Percentiles rank a stretch among this genome's conserved stretches.
Evolutionary conservation across 2,113 vertebrate species (phyloP).

Genomic region (Camelus bactrianus): DNA sequence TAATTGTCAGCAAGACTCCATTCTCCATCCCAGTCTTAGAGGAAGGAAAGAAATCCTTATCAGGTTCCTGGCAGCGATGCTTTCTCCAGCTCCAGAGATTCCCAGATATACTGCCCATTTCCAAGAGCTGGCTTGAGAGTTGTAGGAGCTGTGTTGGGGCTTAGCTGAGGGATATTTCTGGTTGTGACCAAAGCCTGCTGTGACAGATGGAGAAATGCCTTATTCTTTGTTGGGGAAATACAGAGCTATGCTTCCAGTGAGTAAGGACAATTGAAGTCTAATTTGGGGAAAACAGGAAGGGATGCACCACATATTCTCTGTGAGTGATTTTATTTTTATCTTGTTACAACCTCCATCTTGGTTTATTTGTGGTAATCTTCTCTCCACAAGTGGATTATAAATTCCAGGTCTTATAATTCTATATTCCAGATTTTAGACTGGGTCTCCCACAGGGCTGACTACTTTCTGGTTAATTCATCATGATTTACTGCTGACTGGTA

Average conservation of each 20-base stretch:
- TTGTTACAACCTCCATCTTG: background rate
- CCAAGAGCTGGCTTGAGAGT: background rate
- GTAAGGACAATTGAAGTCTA: background rate
- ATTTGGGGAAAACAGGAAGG: background rate
- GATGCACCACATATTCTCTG: background rate
- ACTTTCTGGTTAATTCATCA: background rate
- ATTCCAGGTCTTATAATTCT: background rate
- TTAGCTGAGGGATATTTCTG: background rate
- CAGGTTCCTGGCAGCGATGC: background rate
- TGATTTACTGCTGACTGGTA: background rate
- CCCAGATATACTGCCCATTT: background rate
- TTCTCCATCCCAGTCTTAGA: background rate
- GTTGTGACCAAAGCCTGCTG: background rate
- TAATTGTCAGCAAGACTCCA: background rate
- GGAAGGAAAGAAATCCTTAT: background rate
- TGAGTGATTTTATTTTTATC: background rate
- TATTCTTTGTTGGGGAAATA: background rate
- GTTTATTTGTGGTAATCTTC: background rate
- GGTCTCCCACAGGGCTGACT: background rate
- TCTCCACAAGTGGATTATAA: background rate
- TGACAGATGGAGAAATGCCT: background rate
- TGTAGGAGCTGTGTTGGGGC: background rate
- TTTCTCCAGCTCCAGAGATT: background rate
- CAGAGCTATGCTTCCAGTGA: background rate
- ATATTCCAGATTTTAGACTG: background rate